Percentiles rank a stretch among this genome's conserved stretches.
Conservation (phyloP, 2,797 vertebrate species). For the Delichon dasypus region DNA sequence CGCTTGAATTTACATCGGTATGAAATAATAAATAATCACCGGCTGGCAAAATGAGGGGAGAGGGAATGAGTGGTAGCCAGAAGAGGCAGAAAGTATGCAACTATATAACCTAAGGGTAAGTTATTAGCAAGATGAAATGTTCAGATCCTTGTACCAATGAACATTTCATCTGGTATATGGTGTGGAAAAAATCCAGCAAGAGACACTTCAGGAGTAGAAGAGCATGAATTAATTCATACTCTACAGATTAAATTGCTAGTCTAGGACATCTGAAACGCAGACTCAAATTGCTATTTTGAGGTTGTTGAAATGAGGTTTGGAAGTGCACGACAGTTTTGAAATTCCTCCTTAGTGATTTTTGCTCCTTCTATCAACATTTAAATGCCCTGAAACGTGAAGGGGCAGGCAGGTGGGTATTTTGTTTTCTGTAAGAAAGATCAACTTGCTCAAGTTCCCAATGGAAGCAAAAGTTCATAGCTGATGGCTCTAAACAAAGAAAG, state of each 20-base stretch:
- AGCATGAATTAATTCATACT: not conserved
- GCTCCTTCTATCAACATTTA: not conserved
- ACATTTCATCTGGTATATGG: not conserved
- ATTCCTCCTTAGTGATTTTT: not conserved
- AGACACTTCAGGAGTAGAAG: not conserved
- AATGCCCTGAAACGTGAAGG: not conserved
- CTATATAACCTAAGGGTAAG: not conserved
- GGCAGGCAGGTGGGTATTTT: rapidly evolving
- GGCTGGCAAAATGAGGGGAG: not conserved
- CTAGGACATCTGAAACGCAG: not conserved
- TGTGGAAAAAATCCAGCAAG: not conserved
- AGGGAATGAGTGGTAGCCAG: not conserved
- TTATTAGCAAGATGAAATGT: not conserved
- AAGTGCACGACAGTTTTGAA: not conserved
- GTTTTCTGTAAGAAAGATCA: not conserved
- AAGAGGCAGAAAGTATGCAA: not conserved
- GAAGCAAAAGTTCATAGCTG: not conserved
- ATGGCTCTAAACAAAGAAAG: not conserved
- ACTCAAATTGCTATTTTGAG: not conserved
- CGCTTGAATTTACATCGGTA: not conserved
- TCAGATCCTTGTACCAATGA: not conserved
- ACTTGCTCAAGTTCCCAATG: not conserved
- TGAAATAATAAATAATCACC: not conserved
- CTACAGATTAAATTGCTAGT: not conserved
- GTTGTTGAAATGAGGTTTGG: not conserved